These are phyloP conservation scores for Sanderia malayensis DNA, from an alignment of 30 jellyfish, hydroid and myxozoan species.

Conservation along the genomic window DNA sequence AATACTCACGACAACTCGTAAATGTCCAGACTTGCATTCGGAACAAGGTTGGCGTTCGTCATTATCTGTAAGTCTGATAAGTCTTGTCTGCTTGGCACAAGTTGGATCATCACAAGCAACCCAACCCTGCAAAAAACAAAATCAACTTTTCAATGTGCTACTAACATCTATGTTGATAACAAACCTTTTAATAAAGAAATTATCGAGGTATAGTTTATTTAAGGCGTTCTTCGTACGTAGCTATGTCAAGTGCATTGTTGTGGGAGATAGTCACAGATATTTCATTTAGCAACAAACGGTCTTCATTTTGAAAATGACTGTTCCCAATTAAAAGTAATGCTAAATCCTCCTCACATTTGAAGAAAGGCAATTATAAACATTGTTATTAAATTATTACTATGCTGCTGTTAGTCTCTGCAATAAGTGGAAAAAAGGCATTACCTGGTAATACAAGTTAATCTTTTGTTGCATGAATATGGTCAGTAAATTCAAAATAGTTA, in stretches of 20 bases:
- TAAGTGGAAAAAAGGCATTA: conserved; percentile 1
- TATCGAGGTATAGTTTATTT: too few relatives aligned
- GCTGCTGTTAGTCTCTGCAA: background rate
- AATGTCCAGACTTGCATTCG: conserved; percentile 62
- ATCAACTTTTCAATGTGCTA: background rate
- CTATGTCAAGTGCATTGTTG: background rate
- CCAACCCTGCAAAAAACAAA: conserved; percentile 59
- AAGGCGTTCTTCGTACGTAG: background rate
- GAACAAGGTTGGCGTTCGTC: conserved; percentile 62
- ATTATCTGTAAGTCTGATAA: conserved; percentile 30
- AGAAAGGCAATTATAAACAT: background rate
- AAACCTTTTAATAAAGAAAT: too few relatives aligned
- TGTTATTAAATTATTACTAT: too few relatives aligned
- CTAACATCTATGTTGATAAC: too few relatives aligned
- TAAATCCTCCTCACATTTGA: too few relatives aligned
- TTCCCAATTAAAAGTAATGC: background rate
- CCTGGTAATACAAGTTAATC: conserved; percentile 65
- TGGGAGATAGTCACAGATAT: background rate
- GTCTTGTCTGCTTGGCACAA: conserved; percentile 73
- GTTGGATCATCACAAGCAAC: conserved; percentile 82
- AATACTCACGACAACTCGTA: conserved; percentile 54
- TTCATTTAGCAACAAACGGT: background rate
- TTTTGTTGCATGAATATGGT: conserved; percentile 54
- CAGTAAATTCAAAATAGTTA: conserved; percentile 33
- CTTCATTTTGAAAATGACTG: too few relatives aligned